Percentiles rank a stretch among this genome's conserved stretches.
These are phyloP conservation scores for Marmota monax DNA, from an alignment of 2,113 vertebrate genomes.

Conservation along the genomic window DNA sequence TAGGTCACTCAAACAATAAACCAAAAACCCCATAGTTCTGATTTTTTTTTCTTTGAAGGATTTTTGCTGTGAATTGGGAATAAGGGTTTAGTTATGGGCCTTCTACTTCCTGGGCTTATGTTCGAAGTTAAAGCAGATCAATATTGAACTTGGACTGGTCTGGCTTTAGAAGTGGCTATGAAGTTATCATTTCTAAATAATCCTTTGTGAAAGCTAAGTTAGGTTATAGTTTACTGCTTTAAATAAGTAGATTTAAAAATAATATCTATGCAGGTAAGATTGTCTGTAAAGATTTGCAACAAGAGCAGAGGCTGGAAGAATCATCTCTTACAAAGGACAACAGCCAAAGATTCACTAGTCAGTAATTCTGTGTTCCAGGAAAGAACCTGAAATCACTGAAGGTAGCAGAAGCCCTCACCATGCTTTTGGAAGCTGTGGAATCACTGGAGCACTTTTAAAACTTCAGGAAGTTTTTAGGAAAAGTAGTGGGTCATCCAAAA, in stretches of 20 bases:
- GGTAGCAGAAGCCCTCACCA: not conserved
- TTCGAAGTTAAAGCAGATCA: not conserved
- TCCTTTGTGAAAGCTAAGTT: not conserved
- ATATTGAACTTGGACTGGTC: not conserved
- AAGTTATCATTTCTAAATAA: not conserved
- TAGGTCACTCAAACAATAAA: constrained; percentile 71
- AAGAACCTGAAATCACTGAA: not conserved
- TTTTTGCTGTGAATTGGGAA: not conserved
- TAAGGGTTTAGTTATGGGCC: not conserved
- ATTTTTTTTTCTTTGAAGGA: constrained; percentile 33
- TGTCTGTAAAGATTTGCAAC: not conserved
- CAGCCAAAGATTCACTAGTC: not conserved
- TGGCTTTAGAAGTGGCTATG: not conserved
- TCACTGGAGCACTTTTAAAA: not conserved
- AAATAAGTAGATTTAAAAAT: constrained; percentile 18
- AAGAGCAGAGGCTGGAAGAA: not conserved
- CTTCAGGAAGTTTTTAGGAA: not conserved
- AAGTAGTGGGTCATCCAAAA: not conserved
- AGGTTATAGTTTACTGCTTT: not conserved
- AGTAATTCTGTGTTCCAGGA: not conserved
- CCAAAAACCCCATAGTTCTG: constrained; percentile 53
- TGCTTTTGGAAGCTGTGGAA: not conserved
- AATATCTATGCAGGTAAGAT: not conserved
- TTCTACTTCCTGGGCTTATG: not conserved
- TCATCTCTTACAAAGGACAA: not conserved